Evolutionary conservation across 2,113 vertebrate genomes (phyloP), one percentile per base, ranked within the genome.

Genomic region (Tragelaphus scriptus): DNA sequence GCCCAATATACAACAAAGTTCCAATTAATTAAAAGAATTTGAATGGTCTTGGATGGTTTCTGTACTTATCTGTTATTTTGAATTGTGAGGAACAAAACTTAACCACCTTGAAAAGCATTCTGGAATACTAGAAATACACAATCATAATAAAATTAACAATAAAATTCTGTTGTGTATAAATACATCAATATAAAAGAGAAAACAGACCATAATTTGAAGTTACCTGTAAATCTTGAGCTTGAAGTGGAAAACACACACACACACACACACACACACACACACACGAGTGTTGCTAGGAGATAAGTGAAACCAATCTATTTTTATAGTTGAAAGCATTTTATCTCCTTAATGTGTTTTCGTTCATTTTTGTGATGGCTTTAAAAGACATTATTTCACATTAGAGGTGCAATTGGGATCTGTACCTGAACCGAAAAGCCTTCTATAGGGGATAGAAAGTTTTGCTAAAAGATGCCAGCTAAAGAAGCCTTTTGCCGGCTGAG

Each of bases 21-120:
- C 68, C 36, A 40, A 6, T 71, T 71, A 23, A 40, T 71, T 40
- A 40, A 71, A 87, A 94, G 17, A 89, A 88, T 59, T 63, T 59
- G 11, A 15, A 79, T 61, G 47, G 15, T 14, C 51, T 75, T 59
- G 8, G 9, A 79, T 61, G 47, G 15, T 17, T 19, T 36, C 63
- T 10, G 77, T 94, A 96, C 61, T 82, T 82, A 47, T 28, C 28
- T 51, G 2, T 97, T 40, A 96, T 79, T 96, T 98, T 77, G 77
- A 91, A 17, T 30, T 77, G 21, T 30, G 32, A 89, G 4, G 12
- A 65, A n/a, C 10, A 21, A 91, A 89, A 75, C 11, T 68, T n/a
- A 80, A 75, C 15, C n/a, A 68, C 8, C 32, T 71, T 85, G 51
- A 65, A 96, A 96, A 95, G 30, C 7, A 58, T 58, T 30, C 44